phyloP scores from a whole-genome alignment of 2,113 vertebrate genomes.

The Sphyrna mokarran region DNA sequence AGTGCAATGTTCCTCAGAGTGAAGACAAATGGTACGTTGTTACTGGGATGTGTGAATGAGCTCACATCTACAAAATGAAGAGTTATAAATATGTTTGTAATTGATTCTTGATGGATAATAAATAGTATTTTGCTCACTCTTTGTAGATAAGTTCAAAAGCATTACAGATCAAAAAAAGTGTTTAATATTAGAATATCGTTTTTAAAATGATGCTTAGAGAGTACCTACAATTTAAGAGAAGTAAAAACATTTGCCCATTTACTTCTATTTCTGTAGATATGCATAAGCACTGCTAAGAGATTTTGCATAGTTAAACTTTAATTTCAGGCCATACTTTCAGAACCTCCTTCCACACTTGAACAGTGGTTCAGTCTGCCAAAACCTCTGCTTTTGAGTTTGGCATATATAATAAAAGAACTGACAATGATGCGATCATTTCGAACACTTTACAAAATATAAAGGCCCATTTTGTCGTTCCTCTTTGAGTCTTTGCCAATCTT shows the following conservation, averaged over 20 bases:
- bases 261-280: neutral
- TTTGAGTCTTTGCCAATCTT: neutral
- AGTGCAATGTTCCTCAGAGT: neutral
- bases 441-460: neutral
- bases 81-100: neutral
- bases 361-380: neutral
- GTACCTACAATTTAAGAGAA: neutral
- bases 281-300: neutral
- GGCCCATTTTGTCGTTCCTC: neutral
- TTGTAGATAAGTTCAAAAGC: neutral
- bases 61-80: neutral
- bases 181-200: neutral
- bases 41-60: neutral
- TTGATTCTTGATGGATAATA: neutral
- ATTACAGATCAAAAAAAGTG: neutral
- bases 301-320: neutral
- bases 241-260: neutral
- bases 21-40: neutral
- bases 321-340: neutral
- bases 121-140: neutral
- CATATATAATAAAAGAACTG: neutral
- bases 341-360: neutral
- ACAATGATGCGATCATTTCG: neutral
- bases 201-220: neutral
- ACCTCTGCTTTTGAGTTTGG: neutral